Evolutionary conservation across 1,140 invertebrate genomes (phyloP).

Genomic region (Papilio aristodemus): DNA sequence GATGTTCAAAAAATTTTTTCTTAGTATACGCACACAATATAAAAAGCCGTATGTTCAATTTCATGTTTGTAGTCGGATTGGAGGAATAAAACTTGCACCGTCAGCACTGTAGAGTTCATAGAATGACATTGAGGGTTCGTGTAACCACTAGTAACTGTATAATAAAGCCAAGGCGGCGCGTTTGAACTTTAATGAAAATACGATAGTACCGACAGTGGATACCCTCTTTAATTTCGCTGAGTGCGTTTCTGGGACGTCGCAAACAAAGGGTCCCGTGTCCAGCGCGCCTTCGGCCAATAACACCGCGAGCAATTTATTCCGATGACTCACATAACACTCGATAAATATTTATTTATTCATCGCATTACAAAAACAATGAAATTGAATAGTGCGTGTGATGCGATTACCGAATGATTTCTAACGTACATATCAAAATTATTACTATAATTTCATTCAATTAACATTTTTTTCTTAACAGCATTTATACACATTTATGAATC

Average conservation of each 20-base stretch:
- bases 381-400: conserved; percentile 32
- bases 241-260: conserved; percentile 64
- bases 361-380: conserved; percentile 31
- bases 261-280: conserved; percentile 71
- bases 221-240: conserved; percentile 72
- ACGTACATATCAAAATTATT: not conserved
- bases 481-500: no score
- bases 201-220: conserved; percentile 50
- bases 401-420: conserved; percentile 5
- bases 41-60: no score
- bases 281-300: conserved; percentile 60
- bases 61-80: no score
- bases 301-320: conserved; percentile 53
- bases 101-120: not conserved
- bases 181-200: conserved; percentile 45
- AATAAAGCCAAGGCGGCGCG: not conserved
- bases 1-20: no score
- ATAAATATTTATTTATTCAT: conserved; percentile 33
- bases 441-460: no score
- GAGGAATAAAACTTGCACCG: not conserved
- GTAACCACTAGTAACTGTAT: not conserved
- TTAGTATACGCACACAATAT: no score
- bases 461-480: no score
- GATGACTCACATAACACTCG: conserved; percentile 56
- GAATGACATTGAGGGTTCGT: not conserved